Evolutionary conservation across 2,113 vertebrate species (phyloP).

Genomic region (Pomatorhinus ruficollis): DNA sequence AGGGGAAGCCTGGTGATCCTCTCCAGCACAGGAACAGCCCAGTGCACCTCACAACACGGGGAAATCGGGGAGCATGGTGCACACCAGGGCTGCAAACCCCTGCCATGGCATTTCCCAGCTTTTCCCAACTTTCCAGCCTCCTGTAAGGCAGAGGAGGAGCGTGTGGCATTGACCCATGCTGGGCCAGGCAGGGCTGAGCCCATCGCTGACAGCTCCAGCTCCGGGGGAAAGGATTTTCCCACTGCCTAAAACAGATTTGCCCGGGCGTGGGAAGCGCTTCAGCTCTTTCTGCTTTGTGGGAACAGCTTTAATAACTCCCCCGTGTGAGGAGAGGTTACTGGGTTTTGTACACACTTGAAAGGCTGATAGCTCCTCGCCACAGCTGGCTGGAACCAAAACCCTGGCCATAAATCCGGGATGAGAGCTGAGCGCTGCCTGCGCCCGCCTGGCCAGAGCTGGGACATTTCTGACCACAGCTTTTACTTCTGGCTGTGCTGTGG

Average conservation of each 20-base stretch:
- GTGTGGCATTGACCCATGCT: not conserved
- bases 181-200: not conserved
- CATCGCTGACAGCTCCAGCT: not conserved
- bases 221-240: conserved; percentile 7
- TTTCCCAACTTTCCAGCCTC: not conserved
- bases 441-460: not conserved
- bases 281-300: conserved; percentile 49
- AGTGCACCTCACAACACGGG: accelerated
- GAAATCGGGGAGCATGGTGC: accelerated
- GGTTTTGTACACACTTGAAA: conserved; percentile 48
- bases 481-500: not conserved
- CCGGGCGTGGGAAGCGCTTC: conserved; percentile 44
- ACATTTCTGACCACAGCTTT: not conserved
- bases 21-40: not conserved
- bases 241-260: conserved; percentile 30
- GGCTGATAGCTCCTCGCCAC: conserved; percentile 39
- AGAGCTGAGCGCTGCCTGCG: not conserved
- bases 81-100: not conserved
- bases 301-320: conserved; percentile 62
- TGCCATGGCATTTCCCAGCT: accelerated
- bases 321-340: conserved; percentile 52
- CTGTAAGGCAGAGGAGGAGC: not conserved
- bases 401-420: conserved; percentile 23
- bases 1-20: not conserved
- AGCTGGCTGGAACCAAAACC: conserved; percentile 56